phyloP scores from a whole-genome alignment of 1,140 invertebrate genomes.

The Cydia splendana region DNA sequence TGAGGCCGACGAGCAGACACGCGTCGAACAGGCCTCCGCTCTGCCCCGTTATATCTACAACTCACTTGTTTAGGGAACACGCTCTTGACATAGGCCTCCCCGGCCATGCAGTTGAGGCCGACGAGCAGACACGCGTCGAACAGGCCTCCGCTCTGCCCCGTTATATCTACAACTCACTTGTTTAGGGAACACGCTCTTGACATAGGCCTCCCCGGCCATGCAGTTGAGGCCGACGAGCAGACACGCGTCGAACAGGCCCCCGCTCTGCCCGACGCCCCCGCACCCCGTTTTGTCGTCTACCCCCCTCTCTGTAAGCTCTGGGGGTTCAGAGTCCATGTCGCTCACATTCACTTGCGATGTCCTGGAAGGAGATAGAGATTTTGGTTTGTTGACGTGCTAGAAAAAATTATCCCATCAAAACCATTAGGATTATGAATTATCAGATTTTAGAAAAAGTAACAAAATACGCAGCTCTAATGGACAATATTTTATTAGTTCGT shows the following conservation, averaged over 20 bases:
- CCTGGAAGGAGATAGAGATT: not conserved
- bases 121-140: conserved; percentile 85
- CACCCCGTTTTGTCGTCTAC: conserved; percentile 72
- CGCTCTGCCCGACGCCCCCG: conserved; percentile 57
- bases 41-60: conserved; percentile 32
- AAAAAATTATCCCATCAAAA: no score
- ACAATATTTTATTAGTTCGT: no score
- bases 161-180: conserved; percentile 80
- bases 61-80: conserved; percentile 84
- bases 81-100: conserved; percentile 83
- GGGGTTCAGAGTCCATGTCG: conserved; percentile 14
- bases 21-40: conserved; percentile 80
- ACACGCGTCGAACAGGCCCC: conserved; percentile 83
- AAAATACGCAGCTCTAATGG: no score
- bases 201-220: conserved; percentile 81
- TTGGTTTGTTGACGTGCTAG: not conserved
- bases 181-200: conserved; percentile 84
- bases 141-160: conserved; percentile 71
- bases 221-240: conserved; percentile 84
- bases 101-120: conserved; percentile 82
- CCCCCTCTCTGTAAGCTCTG: conserved; percentile 41
- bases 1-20: conserved; percentile 83
- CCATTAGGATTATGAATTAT: no score
- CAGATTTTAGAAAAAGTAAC: no score
- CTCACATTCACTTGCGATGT: conserved; percentile 1